Percentiles rank a stretch among this genome's conserved stretches.
phyloP scores from a whole-genome alignment of 2,888 invertebrate genomes.

The Andricus quercusramuli region DNA sequence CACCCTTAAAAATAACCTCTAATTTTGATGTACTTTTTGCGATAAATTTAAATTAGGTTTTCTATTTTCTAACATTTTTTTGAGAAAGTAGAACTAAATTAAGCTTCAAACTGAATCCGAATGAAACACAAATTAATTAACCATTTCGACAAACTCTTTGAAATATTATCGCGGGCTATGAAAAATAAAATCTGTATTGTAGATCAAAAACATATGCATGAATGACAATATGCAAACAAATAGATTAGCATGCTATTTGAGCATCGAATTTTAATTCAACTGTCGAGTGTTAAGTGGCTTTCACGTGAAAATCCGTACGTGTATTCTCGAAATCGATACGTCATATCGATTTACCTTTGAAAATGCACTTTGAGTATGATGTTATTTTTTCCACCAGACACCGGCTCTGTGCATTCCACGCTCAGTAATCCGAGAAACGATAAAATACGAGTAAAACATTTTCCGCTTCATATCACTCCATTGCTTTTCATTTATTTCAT shows the following conservation, averaged over 20 bases:
- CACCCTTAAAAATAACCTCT: too few relatives aligned
- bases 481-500: too few relatives aligned
- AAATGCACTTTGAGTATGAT: slow-evolving; percentile 18
- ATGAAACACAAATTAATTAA: too few relatives aligned
- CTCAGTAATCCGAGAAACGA: slow-evolving; percentile 19
- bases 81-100: too few relatives aligned
- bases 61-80: too few relatives aligned
- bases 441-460: slow-evolving; percentile 17
- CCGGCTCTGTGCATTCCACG: not conserved
- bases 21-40: too few relatives aligned
- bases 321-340: slow-evolving; percentile 18
- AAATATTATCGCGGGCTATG: not conserved
- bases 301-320: slow-evolving; percentile 51
- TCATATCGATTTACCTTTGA: slow-evolving; percentile 21
- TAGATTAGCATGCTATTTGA: slow-evolving; percentile 53
- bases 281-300: slow-evolving; percentile 54
- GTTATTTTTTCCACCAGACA: slow-evolving; percentile 28
- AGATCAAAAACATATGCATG: slow-evolving; percentile 1
- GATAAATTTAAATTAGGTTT: too few relatives aligned
- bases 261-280: slow-evolving; percentile 54
- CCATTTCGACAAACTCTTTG: not conserved
- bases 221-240: slow-evolving; percentile 45
- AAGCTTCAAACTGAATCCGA: too few relatives aligned
- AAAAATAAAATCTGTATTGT: not conserved
- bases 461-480: not conserved